Evolutionary conservation across 2,888 invertebrate genomes (phyloP), one percentile per base, ranked within the genome.

Genomic region (Apotomis turbidana): DNA sequence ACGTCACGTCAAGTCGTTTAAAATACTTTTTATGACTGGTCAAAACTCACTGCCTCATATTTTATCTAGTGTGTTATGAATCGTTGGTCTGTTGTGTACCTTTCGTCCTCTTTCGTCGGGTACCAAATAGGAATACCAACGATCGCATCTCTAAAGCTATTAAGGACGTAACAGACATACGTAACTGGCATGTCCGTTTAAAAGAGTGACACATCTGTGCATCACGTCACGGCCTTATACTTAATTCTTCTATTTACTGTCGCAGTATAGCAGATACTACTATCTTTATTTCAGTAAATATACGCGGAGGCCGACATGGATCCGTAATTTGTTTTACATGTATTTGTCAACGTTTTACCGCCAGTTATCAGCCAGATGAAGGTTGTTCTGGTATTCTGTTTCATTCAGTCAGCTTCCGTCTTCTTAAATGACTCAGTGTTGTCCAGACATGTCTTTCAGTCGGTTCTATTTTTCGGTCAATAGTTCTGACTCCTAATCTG

Each of bases 221-320:
- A 49, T 49, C 49, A 9, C 10, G 49, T 49, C 9, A 49, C 49
- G 10, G 8, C 49, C 9, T 10, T 13, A 49, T 36, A 67, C 57
- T 57, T 63, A 72, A 72, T 59, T 27, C 68, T 58, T 68, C 6
- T 72, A 55, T 72, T 72, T 68, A 51, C 72, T 72, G 72, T 72
- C 72, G 72, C 72, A 72, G 44, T 68, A 36, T 15, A 55, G 66
- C 44, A 66, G 66, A 66, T 66, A 66, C 44, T 62, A 27, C 62
- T 68, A 72, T 72, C 68, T 68, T 72, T 52, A 71, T 68, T 68
- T 63, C 13, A 63, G 68, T 63, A 58, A 72, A 72, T 63, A 68
- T 44, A 68, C 63, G 63, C 36, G 72, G 63, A 72, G 72, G 72
- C 8, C 58, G 13, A 12, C 38, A 63, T 27, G 54, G 41, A 51